A percentile compares a stretch with the other conserved stretches of the same genome.
phyloP scores from a whole-genome alignment of 2,113 vertebrate species.

The Nematolebias whitei region DNA sequence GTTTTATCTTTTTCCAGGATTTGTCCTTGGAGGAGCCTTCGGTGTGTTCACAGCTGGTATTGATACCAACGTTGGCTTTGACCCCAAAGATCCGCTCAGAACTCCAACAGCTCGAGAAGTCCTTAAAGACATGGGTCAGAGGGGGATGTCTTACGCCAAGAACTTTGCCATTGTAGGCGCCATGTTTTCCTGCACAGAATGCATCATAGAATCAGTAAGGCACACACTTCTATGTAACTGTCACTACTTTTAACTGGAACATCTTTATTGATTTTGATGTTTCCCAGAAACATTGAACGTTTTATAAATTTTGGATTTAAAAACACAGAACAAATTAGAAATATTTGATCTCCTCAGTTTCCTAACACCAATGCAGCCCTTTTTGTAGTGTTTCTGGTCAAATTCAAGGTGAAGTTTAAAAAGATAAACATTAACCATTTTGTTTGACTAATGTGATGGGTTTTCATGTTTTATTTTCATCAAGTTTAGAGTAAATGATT shows the following conservation, averaged over 20 bases:
- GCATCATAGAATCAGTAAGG: constrained; percentile 95
- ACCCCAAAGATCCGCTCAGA: constrained; percentile 94
- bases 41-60: constrained; percentile 97
- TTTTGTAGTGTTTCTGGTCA: no score
- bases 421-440: not conserved
- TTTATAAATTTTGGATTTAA: no score
- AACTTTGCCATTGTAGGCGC: constrained; percentile 97
- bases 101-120: constrained; percentile 93
- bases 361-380: no score
- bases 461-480: not conserved
- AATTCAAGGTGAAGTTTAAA: no score
- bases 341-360: no score
- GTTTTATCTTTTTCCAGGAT: constrained; percentile 77
- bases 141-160: constrained; percentile 97
- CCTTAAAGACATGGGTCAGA: constrained; percentile 97
- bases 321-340: no score
- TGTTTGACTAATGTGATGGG: not conserved
- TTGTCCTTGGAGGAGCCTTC: constrained; percentile 95
- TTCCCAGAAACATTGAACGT: no score
- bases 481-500: not conserved
- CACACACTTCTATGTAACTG: not conserved
- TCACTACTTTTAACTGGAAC: no score
- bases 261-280: no score
- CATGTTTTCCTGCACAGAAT: constrained; percentile 98
- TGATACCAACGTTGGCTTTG: constrained; percentile 94